These are phyloP conservation scores for Spermophilus dauricus DNA, from an alignment of 2,113 vertebrate genomes.

Conservation along the genomic window DNA sequence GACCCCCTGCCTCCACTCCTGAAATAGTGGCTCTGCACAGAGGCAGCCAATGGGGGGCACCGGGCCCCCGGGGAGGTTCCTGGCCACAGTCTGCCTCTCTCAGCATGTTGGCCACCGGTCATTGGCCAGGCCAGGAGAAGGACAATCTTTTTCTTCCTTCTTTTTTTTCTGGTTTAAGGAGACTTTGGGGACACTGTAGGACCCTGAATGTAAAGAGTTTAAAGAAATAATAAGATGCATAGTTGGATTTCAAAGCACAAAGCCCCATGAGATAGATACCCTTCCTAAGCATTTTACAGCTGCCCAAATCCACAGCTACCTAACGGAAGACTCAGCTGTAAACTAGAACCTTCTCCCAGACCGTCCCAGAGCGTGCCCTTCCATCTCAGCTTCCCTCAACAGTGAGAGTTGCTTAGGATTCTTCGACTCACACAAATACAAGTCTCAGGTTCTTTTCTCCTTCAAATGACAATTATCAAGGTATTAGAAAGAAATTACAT, in stretches of 20 bases:
- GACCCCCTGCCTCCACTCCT: fast-evolving
- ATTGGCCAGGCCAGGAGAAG: background rate
- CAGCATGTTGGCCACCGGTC: fast-evolving
- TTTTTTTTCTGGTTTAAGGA: background rate
- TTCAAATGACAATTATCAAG: background rate
- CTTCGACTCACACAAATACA: background rate
- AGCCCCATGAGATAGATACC: too few relatives aligned
- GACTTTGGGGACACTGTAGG: background rate
- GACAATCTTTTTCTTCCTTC: background rate
- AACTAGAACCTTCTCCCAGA: background rate
- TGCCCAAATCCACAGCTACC: background rate
- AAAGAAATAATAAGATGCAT: background rate
- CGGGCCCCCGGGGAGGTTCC: fast-evolving
- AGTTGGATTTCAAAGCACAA: background rate
- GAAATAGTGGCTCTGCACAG: background rate
- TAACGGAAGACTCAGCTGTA: background rate
- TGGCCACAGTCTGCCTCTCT: fast-evolving
- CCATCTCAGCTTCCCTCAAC: background rate
- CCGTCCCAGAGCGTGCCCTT: background rate
- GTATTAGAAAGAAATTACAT: background rate
- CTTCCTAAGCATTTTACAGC: background rate
- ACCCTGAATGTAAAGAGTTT: background rate
- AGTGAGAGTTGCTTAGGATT: background rate
- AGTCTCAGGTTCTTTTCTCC: fast-evolving
- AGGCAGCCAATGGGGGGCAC: fast-evolving